phyloP scores from a whole-genome alignment of 2,113 vertebrate species.

The Corynorhinus townsendii region DNA sequence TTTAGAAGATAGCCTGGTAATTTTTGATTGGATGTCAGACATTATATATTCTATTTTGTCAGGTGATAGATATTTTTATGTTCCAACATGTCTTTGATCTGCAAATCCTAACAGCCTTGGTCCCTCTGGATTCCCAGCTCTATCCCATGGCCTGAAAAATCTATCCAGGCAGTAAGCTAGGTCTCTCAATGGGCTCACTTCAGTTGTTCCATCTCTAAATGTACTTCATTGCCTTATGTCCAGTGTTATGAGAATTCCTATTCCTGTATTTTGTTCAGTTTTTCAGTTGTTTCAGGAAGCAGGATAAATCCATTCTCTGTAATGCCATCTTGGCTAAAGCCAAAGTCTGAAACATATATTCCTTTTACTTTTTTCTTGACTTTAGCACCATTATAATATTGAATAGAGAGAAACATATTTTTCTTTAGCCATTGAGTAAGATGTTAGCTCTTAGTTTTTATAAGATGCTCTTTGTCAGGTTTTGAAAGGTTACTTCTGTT shows the following conservation, averaged over 20 bases:
- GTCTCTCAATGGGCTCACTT: neutral
- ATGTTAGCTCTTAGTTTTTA: neutral
- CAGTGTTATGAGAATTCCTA: neutral
- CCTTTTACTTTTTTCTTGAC: neutral
- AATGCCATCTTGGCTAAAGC: neutral
- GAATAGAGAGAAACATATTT: neutral
- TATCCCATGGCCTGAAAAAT: neutral
- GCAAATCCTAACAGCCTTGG: neutral
- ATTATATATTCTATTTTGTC: neutral
- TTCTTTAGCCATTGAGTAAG: neutral
- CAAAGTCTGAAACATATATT: neutral
- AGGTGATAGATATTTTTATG: neutral
- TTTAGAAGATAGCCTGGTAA: neutral
- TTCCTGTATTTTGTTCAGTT: neutral
- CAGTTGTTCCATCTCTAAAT: neutral
- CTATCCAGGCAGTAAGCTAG: neutral
- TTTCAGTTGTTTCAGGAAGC: neutral
- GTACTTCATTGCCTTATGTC: neutral
- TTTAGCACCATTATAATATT: neutral
- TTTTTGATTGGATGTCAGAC: neutral
- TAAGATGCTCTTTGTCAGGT: neutral
- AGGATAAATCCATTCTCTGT: neutral
- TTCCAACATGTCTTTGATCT: neutral
- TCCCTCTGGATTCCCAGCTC: neutral
- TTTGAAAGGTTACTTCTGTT: neutral